Conservation (phyloP, 2,113 vertebrate genomes). For the Morphnarchus princeps region DNA sequence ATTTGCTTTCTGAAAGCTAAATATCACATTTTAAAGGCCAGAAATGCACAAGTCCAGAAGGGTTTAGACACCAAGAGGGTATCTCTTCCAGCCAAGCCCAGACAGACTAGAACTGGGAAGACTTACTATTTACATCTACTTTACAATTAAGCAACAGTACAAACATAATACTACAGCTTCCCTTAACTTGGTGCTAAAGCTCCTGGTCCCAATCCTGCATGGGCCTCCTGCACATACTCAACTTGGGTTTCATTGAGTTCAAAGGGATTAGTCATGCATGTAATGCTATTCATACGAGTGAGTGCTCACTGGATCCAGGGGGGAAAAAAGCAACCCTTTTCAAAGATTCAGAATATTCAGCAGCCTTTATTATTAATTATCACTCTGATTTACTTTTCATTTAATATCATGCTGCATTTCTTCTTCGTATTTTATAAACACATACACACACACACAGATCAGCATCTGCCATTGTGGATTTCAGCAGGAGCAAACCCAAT, state of each 20-base stretch:
- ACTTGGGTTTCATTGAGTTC: conserved; percentile 44
- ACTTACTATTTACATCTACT: conserved; percentile 17
- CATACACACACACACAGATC: not conserved
- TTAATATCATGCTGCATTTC: not conserved
- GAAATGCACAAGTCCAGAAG: not conserved
- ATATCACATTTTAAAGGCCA: conserved; percentile 55
- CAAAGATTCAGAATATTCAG: conserved; percentile 32
- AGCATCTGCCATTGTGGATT: not conserved
- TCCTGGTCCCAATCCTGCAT: not conserved
- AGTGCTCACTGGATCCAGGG: conserved; percentile 24
- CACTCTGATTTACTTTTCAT: conserved; percentile 20
- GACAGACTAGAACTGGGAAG: not conserved
- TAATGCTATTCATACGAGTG: conserved; percentile 49
- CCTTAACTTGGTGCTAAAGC: not conserved
- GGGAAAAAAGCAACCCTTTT: not conserved
- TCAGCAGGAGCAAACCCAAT: not conserved
- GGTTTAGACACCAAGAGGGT: not conserved
- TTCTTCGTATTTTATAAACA: not conserved
- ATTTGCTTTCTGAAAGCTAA: conserved; percentile 59
- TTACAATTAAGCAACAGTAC: conserved; percentile 38
- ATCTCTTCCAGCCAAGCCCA: not conserved
- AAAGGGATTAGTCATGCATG: conserved; percentile 46
- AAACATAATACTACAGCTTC: not conserved
- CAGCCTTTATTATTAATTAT: conserved; percentile 41
- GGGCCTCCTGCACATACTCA: not conserved